phyloP scores from a whole-genome alignment of 2,113 vertebrate species.

The Panthera tigris region DNA sequence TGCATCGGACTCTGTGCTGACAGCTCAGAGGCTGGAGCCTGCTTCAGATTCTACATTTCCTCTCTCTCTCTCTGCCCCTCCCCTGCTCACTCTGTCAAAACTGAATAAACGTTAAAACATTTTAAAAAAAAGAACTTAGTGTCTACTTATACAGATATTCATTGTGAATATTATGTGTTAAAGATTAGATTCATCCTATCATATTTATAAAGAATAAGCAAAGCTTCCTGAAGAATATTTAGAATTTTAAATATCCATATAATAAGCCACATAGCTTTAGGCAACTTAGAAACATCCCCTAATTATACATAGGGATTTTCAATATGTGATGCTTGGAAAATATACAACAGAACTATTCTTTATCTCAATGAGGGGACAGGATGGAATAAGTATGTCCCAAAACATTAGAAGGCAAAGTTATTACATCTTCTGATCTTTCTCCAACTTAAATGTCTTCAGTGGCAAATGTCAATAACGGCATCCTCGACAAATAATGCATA shows the following conservation, averaged over 20 bases:
- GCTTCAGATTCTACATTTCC: too few species aligned
- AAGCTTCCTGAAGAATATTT: neutral
- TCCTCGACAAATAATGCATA: neutral
- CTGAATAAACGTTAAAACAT: too few species aligned
- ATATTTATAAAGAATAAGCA: neutral
- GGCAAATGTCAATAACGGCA: neutral
- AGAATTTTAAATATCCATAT: neutral
- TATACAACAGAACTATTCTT: neutral
- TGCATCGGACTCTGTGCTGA: too few species aligned
- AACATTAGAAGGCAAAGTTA: neutral
- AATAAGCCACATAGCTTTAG: neutral
- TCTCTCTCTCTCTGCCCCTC: too few species aligned
- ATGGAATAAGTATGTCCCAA: neutral
- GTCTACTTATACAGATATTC: neutral
- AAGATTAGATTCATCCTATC: neutral
- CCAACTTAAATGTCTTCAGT: neutral
- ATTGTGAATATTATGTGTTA: neutral
- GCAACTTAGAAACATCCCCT: neutral
- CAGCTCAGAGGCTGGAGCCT: too few species aligned
- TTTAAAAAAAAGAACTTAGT: neutral
- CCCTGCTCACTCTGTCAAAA: too few species aligned
- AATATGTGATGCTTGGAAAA: neutral
- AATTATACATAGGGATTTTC: neutral
- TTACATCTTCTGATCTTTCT: neutral
- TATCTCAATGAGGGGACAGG: neutral